Evolutionary conservation across 2,797 vertebrate genomes (phyloP).

Genomic region (Crocodylus rhombifer): DNA sequence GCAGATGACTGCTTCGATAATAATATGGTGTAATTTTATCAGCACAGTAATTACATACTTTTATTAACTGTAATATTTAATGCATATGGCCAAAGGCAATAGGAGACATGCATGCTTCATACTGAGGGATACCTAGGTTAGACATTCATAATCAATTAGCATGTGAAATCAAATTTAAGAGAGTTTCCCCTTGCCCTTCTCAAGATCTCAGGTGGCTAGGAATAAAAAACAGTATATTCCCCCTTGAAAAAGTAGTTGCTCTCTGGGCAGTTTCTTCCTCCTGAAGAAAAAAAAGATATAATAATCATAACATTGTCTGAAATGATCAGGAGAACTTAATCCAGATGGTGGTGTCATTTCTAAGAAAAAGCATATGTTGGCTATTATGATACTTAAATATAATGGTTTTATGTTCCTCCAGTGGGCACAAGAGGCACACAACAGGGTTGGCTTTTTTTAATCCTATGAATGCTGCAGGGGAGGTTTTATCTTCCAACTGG

Average conservation of each 20-base stretch:
- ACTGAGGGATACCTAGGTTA: constrained; percentile 21
- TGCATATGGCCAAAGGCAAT: constrained; percentile 19
- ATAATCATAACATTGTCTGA: constrained; percentile 81
- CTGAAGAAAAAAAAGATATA: constrained; percentile 58
- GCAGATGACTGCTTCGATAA: constrained; percentile 26
- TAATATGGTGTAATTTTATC: constrained; percentile 6
- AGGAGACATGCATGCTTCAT: background rate
- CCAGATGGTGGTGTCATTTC: constrained; percentile 86
- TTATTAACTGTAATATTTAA: constrained; percentile 49
- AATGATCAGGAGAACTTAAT: constrained; percentile 83
- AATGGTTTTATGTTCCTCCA: constrained; percentile 87
- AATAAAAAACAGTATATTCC: constrained; percentile 47
- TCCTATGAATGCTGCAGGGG: constrained; percentile 72
- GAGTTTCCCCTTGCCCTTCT: background rate
- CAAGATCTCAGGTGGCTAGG: background rate
- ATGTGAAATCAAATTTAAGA: constrained; percentile 41
- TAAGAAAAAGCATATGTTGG: constrained; percentile 88
- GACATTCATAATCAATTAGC: background rate
- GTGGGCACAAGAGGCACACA: constrained; percentile 81
- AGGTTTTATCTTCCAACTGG: constrained; percentile 78
- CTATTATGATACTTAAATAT: constrained; percentile 87
- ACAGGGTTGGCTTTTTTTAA: constrained; percentile 78
- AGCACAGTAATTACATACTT: background rate
- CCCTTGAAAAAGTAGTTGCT: constrained; percentile 49
- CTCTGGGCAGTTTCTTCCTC: constrained; percentile 56